Percentiles rank a stretch among this genome's conserved stretches.
Conservation (phyloP, 2,888 invertebrate genomes). For the Spodoptera littoralis region DNA sequence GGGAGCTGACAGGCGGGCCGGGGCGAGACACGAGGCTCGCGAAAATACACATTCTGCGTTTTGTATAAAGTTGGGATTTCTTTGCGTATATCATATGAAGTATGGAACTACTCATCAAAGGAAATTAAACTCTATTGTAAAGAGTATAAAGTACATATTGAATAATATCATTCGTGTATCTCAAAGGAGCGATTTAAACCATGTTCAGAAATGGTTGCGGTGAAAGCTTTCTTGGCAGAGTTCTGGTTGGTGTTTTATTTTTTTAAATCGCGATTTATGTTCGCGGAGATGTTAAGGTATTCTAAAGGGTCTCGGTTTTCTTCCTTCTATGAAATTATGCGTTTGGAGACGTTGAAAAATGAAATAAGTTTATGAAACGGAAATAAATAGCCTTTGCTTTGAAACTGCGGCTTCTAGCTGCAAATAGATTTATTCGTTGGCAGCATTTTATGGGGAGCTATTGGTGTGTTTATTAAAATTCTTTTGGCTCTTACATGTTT, state of each 20-base stretch:
- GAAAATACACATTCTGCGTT: slow-evolving; percentile 55
- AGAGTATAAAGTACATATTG: slow-evolving; percentile 58
- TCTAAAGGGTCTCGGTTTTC: slow-evolving; percentile 59
- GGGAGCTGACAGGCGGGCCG: slow-evolving; percentile 67
- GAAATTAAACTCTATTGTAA: slow-evolving; percentile 43
- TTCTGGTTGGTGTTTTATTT: slow-evolving; percentile 80
- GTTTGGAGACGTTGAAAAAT: slow-evolving; percentile 63
- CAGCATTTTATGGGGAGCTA: not conserved
- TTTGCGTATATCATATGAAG: slow-evolving; percentile 54
- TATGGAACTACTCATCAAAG: slow-evolving; percentile 35
- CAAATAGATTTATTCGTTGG: slow-evolving; percentile 28
- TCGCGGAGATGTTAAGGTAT: slow-evolving; percentile 64
- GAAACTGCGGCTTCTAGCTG: slow-evolving; percentile 19
- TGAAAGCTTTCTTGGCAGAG: slow-evolving; percentile 84
- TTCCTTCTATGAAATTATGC: slow-evolving; percentile 63
- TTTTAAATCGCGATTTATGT: slow-evolving; percentile 82
- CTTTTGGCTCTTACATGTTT: not conserved
- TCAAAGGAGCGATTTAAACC: slow-evolving; percentile 82
- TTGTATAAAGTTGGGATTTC: slow-evolving; percentile 60
- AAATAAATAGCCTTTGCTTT: slow-evolving; percentile 46
- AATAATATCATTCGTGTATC: slow-evolving; percentile 57
- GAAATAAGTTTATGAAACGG: slow-evolving; percentile 56
- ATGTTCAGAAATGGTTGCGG: slow-evolving; percentile 81
- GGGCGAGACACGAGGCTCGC: slow-evolving; percentile 34
- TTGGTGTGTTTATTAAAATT: not conserved